These are phyloP conservation scores for Eubucco bourcierii DNA, from an alignment of 2,113 vertebrate species.

Conservation along the genomic window DNA sequence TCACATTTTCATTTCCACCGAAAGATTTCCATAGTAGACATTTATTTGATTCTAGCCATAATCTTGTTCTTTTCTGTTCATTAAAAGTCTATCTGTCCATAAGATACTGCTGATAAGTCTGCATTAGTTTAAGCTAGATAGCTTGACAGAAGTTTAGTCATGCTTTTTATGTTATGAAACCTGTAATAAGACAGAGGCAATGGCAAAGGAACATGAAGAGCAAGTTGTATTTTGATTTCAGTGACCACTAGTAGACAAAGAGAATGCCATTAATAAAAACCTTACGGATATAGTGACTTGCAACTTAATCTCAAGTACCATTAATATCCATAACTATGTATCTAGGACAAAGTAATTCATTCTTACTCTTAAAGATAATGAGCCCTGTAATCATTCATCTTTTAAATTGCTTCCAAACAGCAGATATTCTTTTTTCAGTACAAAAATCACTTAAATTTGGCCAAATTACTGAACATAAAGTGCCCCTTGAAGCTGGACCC, in stretches of 20 bases:
- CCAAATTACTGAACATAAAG: not conserved
- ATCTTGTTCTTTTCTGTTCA: not conserved
- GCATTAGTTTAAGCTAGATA: not conserved
- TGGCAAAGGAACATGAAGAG: not conserved
- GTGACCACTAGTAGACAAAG: not conserved
- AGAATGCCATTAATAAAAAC: not conserved
- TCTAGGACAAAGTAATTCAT: not conserved
- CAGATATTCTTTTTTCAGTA: not conserved
- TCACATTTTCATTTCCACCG: not conserved
- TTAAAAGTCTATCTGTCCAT: not conserved
- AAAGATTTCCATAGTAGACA: rapidly evolving
- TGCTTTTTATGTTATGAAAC: not conserved
- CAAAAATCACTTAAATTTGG: not conserved
- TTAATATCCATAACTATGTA: not conserved
- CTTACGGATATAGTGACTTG: not conserved
- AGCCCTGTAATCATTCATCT: not conserved
- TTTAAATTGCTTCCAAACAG: not conserved
- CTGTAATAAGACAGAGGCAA: not conserved
- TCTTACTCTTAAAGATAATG: not conserved
- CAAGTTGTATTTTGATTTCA: not conserved
- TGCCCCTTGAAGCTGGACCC: not conserved
- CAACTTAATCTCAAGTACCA: not conserved
- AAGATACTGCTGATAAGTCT: not conserved
- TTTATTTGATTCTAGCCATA: not conserved
- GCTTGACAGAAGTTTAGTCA: not conserved